Evolutionary conservation across 2,888 invertebrate genomes (phyloP).

Genomic region (Epinotia bilunana): DNA sequence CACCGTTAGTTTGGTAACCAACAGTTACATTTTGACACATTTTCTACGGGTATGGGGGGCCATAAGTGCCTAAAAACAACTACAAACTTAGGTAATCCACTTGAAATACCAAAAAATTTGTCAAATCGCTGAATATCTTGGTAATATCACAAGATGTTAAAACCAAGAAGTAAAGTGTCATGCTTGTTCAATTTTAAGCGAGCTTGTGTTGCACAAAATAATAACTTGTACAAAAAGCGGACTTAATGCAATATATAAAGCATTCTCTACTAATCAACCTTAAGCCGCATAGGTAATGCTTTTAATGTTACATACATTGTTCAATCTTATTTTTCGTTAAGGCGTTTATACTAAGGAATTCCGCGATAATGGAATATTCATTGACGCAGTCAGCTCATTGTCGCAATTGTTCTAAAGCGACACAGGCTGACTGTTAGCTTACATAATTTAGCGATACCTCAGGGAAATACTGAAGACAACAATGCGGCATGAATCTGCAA

Average conservation of each 20-base stretch:
- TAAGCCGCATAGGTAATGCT: neutral
- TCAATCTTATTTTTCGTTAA: neutral
- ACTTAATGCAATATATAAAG: too few species aligned
- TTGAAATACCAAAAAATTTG: too few species aligned
- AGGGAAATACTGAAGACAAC: constrained; percentile 54
- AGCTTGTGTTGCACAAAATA: neutral
- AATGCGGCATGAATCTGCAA: constrained; percentile 64
- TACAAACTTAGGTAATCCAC: too few species aligned
- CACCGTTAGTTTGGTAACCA: too few species aligned
- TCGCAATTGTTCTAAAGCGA: constrained; percentile 24
- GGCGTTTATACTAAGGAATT: constrained; percentile 28
- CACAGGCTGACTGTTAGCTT: constrained; percentile 40
- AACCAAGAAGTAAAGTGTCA: neutral
- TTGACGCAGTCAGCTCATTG: constrained; percentile 30
- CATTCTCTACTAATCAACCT: too few species aligned
- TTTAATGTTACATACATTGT: neutral
- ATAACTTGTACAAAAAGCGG: too few species aligned
- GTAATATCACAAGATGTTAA: neutral
- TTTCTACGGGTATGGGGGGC: too few species aligned
- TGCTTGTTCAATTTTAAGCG: neutral
- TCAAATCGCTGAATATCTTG: too few species aligned
- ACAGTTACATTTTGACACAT: too few species aligned
- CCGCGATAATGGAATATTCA: constrained; percentile 35
- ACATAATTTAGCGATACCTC: constrained; percentile 44
- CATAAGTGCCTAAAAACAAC: too few species aligned